Evolutionary conservation across 1,140 invertebrate genomes (phyloP).

Genomic region (Drosophila chauvacae): DNA sequence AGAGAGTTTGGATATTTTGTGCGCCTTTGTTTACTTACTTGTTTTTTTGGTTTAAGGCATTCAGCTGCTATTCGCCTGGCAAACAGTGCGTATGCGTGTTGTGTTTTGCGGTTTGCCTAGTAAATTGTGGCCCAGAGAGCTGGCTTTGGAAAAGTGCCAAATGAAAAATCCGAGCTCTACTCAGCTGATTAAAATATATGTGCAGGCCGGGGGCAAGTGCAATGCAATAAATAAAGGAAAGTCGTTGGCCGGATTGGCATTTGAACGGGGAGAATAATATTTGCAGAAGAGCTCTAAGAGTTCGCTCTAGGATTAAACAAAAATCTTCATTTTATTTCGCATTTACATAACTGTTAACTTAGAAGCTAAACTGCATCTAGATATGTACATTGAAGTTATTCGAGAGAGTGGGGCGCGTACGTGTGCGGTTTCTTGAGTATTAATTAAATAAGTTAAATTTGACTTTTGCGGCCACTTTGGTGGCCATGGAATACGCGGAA

Average conservation of each 20-base stretch:
- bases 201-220: constrained; percentile 1
- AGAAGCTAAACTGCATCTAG: constrained; percentile 53
- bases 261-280: background rate
- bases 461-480: constrained; percentile 58
- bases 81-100: constrained; percentile 81
- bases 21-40: constrained; percentile 76
- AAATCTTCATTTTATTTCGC: constrained; percentile 29
- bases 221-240: constrained; percentile 18
- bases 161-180: constrained; percentile 43
- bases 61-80: constrained; percentile 66
- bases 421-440: constrained; percentile 52
- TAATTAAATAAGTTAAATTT: constrained; percentile 78
- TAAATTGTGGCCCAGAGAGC: constrained; percentile 61
- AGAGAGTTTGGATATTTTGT: constrained; percentile 47
- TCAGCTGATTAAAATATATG: constrained; percentile 60
- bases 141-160: constrained; percentile 37
- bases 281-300: too few species aligned
- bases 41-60: constrained; percentile 77
- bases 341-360: constrained; percentile 51
- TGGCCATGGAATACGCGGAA: constrained; percentile 37
- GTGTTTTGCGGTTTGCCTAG: constrained; percentile 56
- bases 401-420: constrained; percentile 11
- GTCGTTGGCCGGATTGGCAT: background rate
- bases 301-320: constrained; percentile 7
- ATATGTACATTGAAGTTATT: constrained; percentile 53